Conservation (phyloP, 2,797 vertebrate genomes). For the Pogonophryne albipinna region DNA sequence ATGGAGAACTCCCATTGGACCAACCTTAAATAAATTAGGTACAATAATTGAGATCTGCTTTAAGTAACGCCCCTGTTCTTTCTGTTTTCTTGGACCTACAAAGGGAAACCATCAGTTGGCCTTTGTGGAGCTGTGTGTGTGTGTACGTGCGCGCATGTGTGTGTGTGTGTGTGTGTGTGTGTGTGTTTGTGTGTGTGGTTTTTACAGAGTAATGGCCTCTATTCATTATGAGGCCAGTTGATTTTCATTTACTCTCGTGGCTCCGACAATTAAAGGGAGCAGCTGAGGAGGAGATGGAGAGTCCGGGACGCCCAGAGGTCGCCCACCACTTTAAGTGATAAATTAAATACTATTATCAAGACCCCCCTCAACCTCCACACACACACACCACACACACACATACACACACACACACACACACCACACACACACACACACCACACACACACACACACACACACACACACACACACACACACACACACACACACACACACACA, state of each 20-base stretch:
- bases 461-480: too few species aligned
- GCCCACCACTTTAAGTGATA: slow-evolving; percentile 88
- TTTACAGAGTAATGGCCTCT: slow-evolving; percentile 85
- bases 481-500: too few species aligned
- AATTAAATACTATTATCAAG: slow-evolving; percentile 92
- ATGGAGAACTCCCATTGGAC: too few species aligned
- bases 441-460: too few species aligned
- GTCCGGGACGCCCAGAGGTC: slow-evolving; percentile 92
- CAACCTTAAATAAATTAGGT: too few species aligned
- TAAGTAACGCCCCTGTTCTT: background rate
- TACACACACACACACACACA: too few species aligned
- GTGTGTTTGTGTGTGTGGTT: slow-evolving; percentile 17
- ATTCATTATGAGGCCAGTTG: slow-evolving; percentile 95
- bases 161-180: slow-evolving; percentile 1
- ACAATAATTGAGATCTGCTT: too few species aligned
- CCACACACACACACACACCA: too few species aligned
- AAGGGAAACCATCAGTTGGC: slow-evolving; percentile 23
- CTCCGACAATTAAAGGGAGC: slow-evolving; percentile 95
- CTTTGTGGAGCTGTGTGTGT: slow-evolving; percentile 20
- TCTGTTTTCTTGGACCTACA: slow-evolving; percentile 17
- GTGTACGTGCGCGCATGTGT: too few species aligned
- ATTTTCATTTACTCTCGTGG: slow-evolving; percentile 93
- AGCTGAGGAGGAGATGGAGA: slow-evolving; percentile 95
- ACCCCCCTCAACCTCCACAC: slow-evolving; percentile 64
- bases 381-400: background rate